A percentile compares a stretch with the other conserved stretches of the same genome.
These are phyloP conservation scores for Epizoanthus illoricatus DNA, from an alignment of 92 coral and sea anemone genomes.

Conservation along the genomic window DNA sequence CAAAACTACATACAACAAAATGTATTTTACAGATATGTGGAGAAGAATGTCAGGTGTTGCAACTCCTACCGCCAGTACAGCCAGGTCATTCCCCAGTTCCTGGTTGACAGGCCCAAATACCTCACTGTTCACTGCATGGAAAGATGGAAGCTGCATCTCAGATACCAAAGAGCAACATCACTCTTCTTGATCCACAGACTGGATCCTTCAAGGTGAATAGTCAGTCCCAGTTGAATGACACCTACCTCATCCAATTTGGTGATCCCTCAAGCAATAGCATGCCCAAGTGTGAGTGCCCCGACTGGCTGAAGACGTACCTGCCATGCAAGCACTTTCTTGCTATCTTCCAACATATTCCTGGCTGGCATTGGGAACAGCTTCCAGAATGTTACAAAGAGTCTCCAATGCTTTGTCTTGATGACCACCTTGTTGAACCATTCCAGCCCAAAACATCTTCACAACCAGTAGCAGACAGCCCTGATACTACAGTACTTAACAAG, in stretches of 20 bases:
- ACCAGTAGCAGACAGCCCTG: neutral
- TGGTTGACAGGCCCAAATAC: conserved; percentile 31
- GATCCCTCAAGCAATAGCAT: conserved; percentile 9
- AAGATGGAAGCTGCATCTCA: neutral
- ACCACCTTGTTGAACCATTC: conserved; percentile 22
- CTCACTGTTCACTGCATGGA: conserved; percentile 22
- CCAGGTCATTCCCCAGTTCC: neutral
- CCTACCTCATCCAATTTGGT: conserved; percentile 23
- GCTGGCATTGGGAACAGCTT: conserved; percentile 37
- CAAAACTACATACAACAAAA: no score
- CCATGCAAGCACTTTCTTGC: conserved; percentile 59
- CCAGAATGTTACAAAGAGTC: conserved; percentile 42
- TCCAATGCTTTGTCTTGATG: conserved; percentile 45
- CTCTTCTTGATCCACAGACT: neutral
- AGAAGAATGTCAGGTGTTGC: conserved; percentile 27
- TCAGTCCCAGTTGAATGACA: neutral
- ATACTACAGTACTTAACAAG: neutral
- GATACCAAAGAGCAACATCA: neutral
- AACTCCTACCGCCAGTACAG: conserved; percentile 29
- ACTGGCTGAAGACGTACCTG: conserved; percentile 45
- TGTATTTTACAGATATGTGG: conserved; percentile 26
- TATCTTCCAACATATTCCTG: conserved; percentile 43
- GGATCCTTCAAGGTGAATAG: conserved; percentile 14
- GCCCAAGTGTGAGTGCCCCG: conserved; percentile 49
- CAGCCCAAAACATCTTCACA: no score